Evolutionary conservation across 2,797 vertebrate genomes (phyloP), one percentile per base, ranked within the genome.

Genomic region (Sebastes dallii): DNA sequence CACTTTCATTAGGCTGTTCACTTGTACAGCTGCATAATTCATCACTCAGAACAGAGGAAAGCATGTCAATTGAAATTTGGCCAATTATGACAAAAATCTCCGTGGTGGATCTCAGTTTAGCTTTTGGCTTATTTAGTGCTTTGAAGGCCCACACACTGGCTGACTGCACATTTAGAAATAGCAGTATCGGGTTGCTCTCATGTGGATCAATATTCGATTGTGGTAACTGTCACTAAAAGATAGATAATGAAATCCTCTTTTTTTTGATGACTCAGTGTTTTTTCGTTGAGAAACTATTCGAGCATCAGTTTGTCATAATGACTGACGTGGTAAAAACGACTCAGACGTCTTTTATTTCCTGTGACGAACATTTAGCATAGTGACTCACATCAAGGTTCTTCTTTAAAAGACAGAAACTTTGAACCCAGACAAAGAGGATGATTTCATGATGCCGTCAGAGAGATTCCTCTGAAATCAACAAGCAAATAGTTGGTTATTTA

Each of bases 21-120:
- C 82, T 88, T 87, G 71, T 66, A 27, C 77, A 78, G 65, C 72
- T 93, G 90, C 90, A 92, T 92, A 86, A 93, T 93, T 93, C 66
- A 95, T 82, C 64, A 77, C 61, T 79, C 81, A 56, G 61, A 79
- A 80, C 70, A 77, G 72, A 86, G 74, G 59, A 89, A 83, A 90
- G 62, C 68, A 69, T 75, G 82, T 86, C 80, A 77, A 84, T 85
- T 89, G 78, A 90, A 86, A 86, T 90, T 54, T 86, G 55, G 79
- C 71, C 82, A 84, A 83, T 89, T 86, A 82, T 85, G 78, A 84
- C 61, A 82, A 74, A 88, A 87, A 77, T 84, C 50, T 88, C 73
- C 67, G 71, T 12, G 27, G 81, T 81, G 69, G 46, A 76, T 85
- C 59, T 77, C 54, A 83, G 65, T 84, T 86, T 80, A 81, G 83